Conservation (phyloP, 2,797 vertebrate species). For the Carapus acus region DNA sequence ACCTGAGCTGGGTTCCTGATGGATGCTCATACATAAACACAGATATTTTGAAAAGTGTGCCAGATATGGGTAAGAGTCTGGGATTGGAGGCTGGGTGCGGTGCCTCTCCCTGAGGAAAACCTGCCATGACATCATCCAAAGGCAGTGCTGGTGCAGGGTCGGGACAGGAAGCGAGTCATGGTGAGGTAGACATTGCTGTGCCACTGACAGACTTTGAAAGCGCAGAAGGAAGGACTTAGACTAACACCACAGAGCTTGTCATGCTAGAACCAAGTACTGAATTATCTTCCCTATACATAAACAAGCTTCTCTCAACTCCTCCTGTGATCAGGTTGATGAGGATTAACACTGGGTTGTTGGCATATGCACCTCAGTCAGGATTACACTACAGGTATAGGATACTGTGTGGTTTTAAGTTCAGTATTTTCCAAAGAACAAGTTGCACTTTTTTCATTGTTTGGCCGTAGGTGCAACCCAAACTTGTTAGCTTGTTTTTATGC, state of each 20-base stretch:
- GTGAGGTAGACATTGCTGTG: slow-evolving; percentile 70
- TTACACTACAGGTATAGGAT: too few species aligned
- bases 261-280: slow-evolving; percentile 44
- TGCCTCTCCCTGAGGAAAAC: slow-evolving; percentile 64
- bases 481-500: too few species aligned
- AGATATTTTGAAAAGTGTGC: slow-evolving; percentile 28
- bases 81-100: slow-evolving; percentile 26
- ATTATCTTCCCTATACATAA: slow-evolving; percentile 47
- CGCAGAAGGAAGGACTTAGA: slow-evolving; percentile 54
- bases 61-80: slow-evolving; percentile 48
- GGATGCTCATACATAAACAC: slow-evolving; percentile 54
- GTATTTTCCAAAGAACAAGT: too few species aligned
- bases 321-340: slow-evolving; percentile 21
- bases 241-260: slow-evolving; percentile 47
- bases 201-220: slow-evolving; percentile 65
- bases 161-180: slow-evolving; percentile 79
- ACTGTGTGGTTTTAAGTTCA: too few species aligned
- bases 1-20: slow-evolving; percentile 55
- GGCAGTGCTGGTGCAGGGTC: slow-evolving; percentile 72
- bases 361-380: too few species aligned
- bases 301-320: slow-evolving; percentile 43
- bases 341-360: too few species aligned
- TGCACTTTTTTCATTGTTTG: too few species aligned
- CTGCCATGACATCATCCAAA: slow-evolving; percentile 77
- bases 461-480: too few species aligned